Percentiles rank a stretch among this genome's conserved stretches.
Evolutionary conservation across 2,113 vertebrate genomes (phyloP).

Genomic region (Turnix velox): DNA sequence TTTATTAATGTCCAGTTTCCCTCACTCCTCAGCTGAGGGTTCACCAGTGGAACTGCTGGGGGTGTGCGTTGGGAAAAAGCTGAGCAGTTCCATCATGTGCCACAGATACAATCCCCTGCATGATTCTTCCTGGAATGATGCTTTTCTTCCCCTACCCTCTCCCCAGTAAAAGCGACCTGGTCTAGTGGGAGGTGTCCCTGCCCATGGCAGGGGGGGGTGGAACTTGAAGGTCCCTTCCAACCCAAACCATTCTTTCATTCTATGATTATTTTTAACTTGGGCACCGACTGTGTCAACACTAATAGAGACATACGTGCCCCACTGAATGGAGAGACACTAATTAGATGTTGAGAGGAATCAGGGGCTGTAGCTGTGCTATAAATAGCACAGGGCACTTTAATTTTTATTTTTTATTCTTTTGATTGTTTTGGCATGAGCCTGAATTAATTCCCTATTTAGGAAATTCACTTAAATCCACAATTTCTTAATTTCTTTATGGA

Average conservation of each 20-base stretch:
- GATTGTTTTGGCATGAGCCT: not conserved
- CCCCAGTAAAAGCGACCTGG: not conserved
- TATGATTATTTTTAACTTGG: constrained; percentile 28
- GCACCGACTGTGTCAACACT: not conserved
- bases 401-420: not conserved
- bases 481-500: not conserved
- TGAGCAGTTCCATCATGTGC: not conserved
- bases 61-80: not conserved
- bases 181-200: no score
- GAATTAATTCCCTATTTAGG: not conserved
- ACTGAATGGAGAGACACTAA: not conserved
- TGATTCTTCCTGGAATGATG: not conserved
- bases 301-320: not conserved
- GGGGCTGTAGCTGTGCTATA: not conserved
- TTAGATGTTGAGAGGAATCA: not conserved
- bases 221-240: no score
- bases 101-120: not conserved
- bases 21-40: not conserved
- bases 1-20: not conserved
- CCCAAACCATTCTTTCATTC: no score
- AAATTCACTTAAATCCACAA: not conserved
- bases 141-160: no score
- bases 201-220: no score
- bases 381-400: not conserved
- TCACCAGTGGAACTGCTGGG: not conserved